Percentiles rank a stretch among this genome's conserved stretches.
phyloP scores from a whole-genome alignment of 92 coral and sea anemone genomes.

The Pocillopora meandrina region DNA sequence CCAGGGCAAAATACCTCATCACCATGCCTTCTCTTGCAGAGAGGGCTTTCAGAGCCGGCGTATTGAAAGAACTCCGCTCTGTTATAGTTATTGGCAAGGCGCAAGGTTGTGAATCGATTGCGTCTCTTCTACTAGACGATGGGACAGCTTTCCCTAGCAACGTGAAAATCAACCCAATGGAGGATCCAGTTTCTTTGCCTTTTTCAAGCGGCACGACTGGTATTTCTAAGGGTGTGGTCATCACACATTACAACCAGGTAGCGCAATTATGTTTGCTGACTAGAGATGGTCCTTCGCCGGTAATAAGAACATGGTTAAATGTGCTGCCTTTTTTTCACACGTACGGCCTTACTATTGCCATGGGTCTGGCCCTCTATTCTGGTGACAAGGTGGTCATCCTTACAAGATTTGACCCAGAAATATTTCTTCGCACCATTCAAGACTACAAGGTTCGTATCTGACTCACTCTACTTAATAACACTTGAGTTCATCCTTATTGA shows the following conservation, averaged over 20 bases:
- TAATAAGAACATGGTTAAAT: conserved; percentile 37
- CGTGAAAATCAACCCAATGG: conserved; percentile 71
- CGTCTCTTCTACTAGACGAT: conserved; percentile 72
- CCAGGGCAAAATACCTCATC: conserved; percentile 71
- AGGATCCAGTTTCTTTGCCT: conserved; percentile 66
- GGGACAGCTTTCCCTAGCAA: conserved; percentile 67
- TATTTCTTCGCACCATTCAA: conserved; percentile 70
- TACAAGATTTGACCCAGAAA: conserved; percentile 62
- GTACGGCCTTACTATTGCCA: conserved; percentile 51
- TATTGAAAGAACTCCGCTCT: conserved; percentile 54
- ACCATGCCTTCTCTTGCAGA: conserved; percentile 72
- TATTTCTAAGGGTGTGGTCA: conserved; percentile 84
- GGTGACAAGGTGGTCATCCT: conserved; percentile 62
- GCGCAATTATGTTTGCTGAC: neutral
- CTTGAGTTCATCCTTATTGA: too few species aligned
- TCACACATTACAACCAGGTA: conserved; percentile 75
- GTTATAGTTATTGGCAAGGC: conserved; percentile 77
- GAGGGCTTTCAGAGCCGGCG: conserved; percentile 62
- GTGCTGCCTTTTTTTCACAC: conserved; percentile 72
- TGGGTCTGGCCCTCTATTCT: conserved; percentile 23
- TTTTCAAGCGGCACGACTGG: conserved; percentile 97
- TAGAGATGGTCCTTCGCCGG: neutral
- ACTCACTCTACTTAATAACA: neutral
- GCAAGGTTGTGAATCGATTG: conserved; percentile 65
- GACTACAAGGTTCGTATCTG: conserved; percentile 62